phyloP scores from a whole-genome alignment of 1,140 invertebrate genomes.

The Lamellibrachia luymesi region DNA sequence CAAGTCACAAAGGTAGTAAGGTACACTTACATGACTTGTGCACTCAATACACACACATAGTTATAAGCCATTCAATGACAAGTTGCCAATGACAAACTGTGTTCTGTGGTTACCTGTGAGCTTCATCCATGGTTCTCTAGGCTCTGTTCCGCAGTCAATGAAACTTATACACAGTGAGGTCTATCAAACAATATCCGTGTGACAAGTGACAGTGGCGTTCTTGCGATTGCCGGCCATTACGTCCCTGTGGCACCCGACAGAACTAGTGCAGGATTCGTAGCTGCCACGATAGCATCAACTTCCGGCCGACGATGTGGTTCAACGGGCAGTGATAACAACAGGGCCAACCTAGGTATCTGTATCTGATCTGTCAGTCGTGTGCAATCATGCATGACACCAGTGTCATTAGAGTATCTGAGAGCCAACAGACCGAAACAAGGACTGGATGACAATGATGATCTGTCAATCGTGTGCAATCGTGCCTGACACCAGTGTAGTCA shows the following conservation, averaged over 20 bases:
- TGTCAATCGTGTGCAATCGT: neutral
- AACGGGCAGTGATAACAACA: neutral
- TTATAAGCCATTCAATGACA: neutral
- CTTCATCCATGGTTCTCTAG: neutral
- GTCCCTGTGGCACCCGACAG: neutral
- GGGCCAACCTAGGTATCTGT: neutral
- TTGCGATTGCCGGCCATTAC: neutral
- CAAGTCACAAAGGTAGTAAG: neutral
- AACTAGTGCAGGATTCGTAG: neutral
- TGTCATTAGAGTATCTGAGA: too few species aligned
- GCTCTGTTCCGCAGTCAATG: neutral
- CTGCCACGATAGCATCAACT: neutral
- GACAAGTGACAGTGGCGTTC: neutral
- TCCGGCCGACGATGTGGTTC: neutral
- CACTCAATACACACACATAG: neutral
- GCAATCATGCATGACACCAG: neutral
- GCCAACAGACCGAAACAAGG: neutral
- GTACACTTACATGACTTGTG: neutral
- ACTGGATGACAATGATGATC: too few species aligned
- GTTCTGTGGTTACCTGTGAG: neutral
- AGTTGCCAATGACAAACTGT: neutral
- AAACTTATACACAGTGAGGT: neutral
- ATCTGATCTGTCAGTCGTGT: neutral
- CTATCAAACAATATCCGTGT: neutral
- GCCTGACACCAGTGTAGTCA: neutral